phyloP scores from a whole-genome alignment of 2,888 invertebrate genomes.

The Leptogaster cylindrica region DNA sequence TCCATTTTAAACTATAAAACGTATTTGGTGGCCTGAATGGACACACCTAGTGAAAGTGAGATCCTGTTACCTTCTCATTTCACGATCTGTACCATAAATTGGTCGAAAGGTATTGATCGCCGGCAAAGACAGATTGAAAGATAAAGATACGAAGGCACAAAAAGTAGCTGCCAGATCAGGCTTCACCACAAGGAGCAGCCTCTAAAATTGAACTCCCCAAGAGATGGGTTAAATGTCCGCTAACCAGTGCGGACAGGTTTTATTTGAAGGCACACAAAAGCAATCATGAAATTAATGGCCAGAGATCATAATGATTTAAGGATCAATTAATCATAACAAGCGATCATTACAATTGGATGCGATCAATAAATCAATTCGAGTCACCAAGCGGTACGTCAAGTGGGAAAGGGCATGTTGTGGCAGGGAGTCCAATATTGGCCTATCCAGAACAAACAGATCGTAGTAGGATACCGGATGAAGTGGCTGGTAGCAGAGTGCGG shows the following conservation, averaged over 20 bases:
- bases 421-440: neutral
- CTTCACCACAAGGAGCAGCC: constrained; percentile 21
- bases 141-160: neutral
- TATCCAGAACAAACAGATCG: constrained; percentile 15
- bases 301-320: constrained; percentile 48
- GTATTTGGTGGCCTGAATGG: too few species aligned
- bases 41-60: too few species aligned
- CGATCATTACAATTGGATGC: constrained; percentile 41
- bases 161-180: constrained; percentile 2
- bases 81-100: too few species aligned
- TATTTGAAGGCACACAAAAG: constrained; percentile 18
- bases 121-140: neutral
- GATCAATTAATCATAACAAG: constrained; percentile 48
- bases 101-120: too few species aligned
- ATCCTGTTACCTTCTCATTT: too few species aligned
- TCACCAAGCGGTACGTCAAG: constrained; percentile 21
- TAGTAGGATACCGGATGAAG: constrained; percentile 12
- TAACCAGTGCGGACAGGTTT: constrained; percentile 39
- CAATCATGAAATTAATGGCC: constrained; percentile 44
- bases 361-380: constrained; percentile 38
- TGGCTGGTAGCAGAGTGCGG: constrained; percentile 37
- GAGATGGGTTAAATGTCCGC: constrained; percentile 2
- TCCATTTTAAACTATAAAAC: too few species aligned
- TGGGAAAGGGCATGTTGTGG: constrained; percentile 9
- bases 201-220: constrained; percentile 8